Evolutionary conservation across 2,888 invertebrate genomes (phyloP), one percentile per base, ranked within the genome.

Genomic region (Pristionchus entomophagus): DNA sequence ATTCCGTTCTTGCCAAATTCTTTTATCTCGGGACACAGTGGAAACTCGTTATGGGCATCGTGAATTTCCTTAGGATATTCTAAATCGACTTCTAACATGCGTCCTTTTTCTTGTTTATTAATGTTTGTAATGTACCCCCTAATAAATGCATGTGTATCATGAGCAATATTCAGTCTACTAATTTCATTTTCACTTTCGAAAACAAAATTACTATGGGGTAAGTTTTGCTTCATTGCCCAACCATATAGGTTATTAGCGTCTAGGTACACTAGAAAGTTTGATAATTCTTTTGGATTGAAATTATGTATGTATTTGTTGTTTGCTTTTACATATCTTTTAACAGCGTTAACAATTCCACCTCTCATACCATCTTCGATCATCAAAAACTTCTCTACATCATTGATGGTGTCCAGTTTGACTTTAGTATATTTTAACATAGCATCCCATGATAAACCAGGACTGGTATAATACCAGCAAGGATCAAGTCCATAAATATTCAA

Each of bases 41-140:
- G 92, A 78, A 92, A 91, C 59, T 92, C 92, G 86, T 90, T 91
- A 85, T 92, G 94, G 12, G 56, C 12, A 59, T 93, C 90, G 86
- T 94, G 94, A 19, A 94, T 85, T 26, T 91, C 84, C 19, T 89
- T 35, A 5, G 94, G 94, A 89, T 94, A 94, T 45, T 93, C 89
- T 29, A 95, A 85, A 86, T 94, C 94, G 1, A 94, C 94, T 87
- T 94, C 94, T 26, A 73, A 22, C 3, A 73, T 73, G 38, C 73
- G 38, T 19, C 73, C 94, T 19, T 84, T 86, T 49, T 91, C 89
- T 85, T 38, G 29, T 10, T 32, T 84, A 38, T 88, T 73, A 6
- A 86, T 26, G 6, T 86, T 19, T 10, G 77, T 26, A 77, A 86
- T 29, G 29, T 53, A 77, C 2, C 69, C 45, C 65, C 41, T 8